phyloP scores from a whole-genome alignment of 2,888 invertebrate genomes.

The Agelastica alni region DNA sequence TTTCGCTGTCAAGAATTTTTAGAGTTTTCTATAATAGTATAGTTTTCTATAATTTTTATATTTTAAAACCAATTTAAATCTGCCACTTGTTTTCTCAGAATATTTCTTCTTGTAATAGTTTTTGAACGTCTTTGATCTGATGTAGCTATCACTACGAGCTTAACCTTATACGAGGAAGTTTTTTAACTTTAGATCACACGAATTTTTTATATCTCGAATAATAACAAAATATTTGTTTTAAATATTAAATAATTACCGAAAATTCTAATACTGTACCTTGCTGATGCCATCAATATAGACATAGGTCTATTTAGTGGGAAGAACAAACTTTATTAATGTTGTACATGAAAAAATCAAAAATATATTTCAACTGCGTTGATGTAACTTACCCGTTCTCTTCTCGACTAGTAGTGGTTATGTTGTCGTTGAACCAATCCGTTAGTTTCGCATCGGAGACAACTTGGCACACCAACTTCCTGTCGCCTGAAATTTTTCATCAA shows the following conservation, averaged over 20 bases:
- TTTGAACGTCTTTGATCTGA: too few relatives aligned
- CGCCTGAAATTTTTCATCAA: conserved; percentile 63
- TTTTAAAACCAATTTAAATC: too few relatives aligned
- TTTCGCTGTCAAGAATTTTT: too few relatives aligned
- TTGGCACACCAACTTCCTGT: conserved; percentile 81
- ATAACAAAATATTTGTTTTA: background rate
- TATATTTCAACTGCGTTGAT: too few relatives aligned
- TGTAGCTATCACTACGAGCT: too few relatives aligned
- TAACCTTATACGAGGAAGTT: too few relatives aligned
- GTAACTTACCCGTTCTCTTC: conserved; percentile 62
- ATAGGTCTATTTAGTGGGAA: conserved; percentile 70
- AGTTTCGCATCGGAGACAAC: conserved; percentile 87
- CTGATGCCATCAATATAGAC: conserved; percentile 90
- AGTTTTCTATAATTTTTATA: too few relatives aligned
- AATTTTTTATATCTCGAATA: too few relatives aligned
- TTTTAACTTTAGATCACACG: too few relatives aligned
- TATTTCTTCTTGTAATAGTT: too few relatives aligned
- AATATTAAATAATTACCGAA: background rate
- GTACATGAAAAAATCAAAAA: background rate
- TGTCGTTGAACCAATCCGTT: conserved; percentile 83
- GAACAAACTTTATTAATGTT: conserved; percentile 28
- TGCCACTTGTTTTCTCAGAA: too few relatives aligned
- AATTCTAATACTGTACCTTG: conserved; percentile 77
- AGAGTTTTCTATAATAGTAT: too few relatives aligned
- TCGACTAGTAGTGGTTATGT: conserved; percentile 69